Percentiles rank a stretch among this genome's conserved stretches.
phyloP scores from a whole-genome alignment of 2,797 vertebrate genomes.

The Spondyliosoma cantharus region DNA sequence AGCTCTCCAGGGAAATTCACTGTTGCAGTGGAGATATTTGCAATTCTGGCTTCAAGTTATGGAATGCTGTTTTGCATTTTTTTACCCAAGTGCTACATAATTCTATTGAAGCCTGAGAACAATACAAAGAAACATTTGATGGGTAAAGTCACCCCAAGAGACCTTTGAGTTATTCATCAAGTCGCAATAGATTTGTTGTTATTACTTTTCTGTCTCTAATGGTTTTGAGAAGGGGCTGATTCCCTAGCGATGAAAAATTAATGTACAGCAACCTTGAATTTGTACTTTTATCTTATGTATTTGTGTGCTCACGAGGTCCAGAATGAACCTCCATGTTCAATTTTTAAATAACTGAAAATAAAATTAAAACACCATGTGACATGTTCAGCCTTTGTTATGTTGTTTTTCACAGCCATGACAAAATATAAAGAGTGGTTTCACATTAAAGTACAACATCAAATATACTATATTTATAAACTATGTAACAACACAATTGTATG shows the following conservation, averaged over 20 bases:
- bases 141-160: constrained; percentile 67
- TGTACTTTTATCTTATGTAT: background rate
- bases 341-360: background rate
- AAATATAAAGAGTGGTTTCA: background rate
- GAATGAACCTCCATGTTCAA: background rate
- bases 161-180: constrained; percentile 43
- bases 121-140: constrained; percentile 84
- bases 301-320: background rate
- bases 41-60: constrained; percentile 84
- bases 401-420: background rate
- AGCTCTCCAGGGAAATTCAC: constrained; percentile 86
- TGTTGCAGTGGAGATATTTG: constrained; percentile 86
- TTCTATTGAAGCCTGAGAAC: constrained; percentile 82
- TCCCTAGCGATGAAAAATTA: background rate
- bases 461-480: too few relatives aligned
- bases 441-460: background rate
- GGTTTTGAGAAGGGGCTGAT: too few relatives aligned
- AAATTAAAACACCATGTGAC: background rate
- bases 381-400: background rate
- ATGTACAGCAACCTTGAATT: background rate
- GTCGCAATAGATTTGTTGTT: background rate
- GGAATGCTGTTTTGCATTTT: constrained; percentile 84
- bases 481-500: too few relatives aligned
- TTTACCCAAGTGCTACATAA: constrained; percentile 84
- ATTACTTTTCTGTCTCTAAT: background rate